These are phyloP conservation scores for Clepsis dumicolana DNA, from an alignment of 2,888 invertebrate species.

Conservation along the genomic window DNA sequence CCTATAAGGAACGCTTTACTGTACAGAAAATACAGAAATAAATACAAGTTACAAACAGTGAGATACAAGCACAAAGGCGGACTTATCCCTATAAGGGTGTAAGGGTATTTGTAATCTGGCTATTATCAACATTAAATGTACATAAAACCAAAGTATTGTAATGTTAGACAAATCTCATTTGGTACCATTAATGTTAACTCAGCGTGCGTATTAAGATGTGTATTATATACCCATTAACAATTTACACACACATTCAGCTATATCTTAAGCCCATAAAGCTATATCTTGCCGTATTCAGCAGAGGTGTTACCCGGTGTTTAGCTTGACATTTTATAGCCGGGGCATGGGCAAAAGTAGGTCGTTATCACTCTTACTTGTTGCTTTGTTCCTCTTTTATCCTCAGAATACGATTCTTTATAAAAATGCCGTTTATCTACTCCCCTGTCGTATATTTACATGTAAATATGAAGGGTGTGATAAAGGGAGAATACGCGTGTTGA, in stretches of 20 bases:
- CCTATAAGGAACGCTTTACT: too few relatives aligned
- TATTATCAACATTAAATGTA: too few relatives aligned
- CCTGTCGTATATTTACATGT: constrained; percentile 39
- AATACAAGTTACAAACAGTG: too few relatives aligned
- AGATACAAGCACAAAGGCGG: too few relatives aligned
- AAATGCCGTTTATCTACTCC: constrained; percentile 33
- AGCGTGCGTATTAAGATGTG: background rate
- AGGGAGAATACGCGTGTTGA: constrained; percentile 28
- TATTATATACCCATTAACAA: background rate
- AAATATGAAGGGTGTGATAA: constrained; percentile 39
- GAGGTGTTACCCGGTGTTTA: constrained; percentile 33
- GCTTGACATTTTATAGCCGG: constrained; percentile 53
- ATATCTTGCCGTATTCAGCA: constrained; percentile 16
- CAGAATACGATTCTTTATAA: constrained; percentile 30
- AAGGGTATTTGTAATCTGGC: too few relatives aligned
- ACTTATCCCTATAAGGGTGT: too few relatives aligned
- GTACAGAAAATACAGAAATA: too few relatives aligned
- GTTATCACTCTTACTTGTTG: constrained; percentile 47
- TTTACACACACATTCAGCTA: background rate
- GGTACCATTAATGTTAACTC: too few relatives aligned
- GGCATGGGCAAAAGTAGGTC: constrained; percentile 58
- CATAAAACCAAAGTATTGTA: too few relatives aligned
- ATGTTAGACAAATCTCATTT: too few relatives aligned
- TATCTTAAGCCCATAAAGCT: constrained; percentile 6
- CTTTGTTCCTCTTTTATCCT: constrained; percentile 40